Evolutionary conservation across 1,140 invertebrate genomes (phyloP), one percentile per base, ranked within the genome.

Genomic region (Choristoneura fumiferana): DNA sequence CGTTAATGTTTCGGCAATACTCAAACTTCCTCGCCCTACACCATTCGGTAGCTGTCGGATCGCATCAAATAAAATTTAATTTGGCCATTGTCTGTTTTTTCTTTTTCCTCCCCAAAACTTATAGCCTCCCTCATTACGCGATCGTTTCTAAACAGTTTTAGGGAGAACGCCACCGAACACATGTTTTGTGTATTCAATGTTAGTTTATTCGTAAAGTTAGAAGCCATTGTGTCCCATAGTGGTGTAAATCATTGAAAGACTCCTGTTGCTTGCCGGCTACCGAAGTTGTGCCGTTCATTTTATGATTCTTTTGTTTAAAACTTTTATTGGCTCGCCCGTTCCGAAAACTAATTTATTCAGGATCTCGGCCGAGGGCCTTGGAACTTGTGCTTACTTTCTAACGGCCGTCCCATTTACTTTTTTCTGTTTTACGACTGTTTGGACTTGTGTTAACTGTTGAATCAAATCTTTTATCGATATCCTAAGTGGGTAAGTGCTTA

Each of bases 251-350:
- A 87, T 81, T 73, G 67, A 70, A 75, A 71, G 69, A 71, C 71
- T 70, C 64, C 72, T 84, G 76, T 80, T 77, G 79, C 77, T 78
- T 79, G 76, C 82, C n/a, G 10, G 43, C 43, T 81, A 83, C 81
- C 68, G 79, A 76, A 81, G 64, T 79, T 73, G 45, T 70, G 56
- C 66, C 68, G 68, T 80, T 78, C 74, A 71, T 84, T 88, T 88
- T 88, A 88, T 88, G 84, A 85, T 84, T 83, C 85, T 85, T 88
- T 88, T 88, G 84, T 88, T 87, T 85, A 81, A 87, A 88, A 88
- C 81, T 85, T 88, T 87, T 88, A 88, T 87, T 88, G 80, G 76
- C 70, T 68, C 69, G 67, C 71, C 65, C 73, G 76, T 75, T 78
- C 67, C 81, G 67, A 73, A 84, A 88, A 83, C 85, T 88, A 87